A percentile compares a stretch with the other conserved stretches of the same genome.
Evolutionary conservation across 1,140 invertebrate genomes (phyloP).

Genomic region (Carcinoscorpius rotundicauda): DNA sequence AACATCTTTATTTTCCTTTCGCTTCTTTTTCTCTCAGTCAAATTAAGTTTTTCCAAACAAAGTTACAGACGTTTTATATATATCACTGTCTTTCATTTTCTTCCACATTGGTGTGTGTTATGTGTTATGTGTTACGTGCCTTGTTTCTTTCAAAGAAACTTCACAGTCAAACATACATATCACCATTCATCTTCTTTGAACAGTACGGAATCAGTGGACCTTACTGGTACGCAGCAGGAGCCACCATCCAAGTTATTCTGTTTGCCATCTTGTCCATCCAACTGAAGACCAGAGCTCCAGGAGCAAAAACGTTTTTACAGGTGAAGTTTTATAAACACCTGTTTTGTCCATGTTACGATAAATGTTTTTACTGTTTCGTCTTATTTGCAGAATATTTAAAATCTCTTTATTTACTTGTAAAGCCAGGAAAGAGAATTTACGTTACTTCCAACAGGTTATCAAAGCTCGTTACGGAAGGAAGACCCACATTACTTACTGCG

Average conservation of each 20-base stretch:
- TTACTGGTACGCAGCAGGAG: conserved; percentile 37
- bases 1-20: no score
- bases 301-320: conserved; percentile 36
- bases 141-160: no score
- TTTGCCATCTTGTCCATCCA: conserved; percentile 35
- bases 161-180: no score
- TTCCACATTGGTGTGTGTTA: no score
- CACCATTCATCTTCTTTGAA: no score
- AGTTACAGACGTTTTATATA: no score
- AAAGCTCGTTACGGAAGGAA: conserved; percentile 30
- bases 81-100: no score
- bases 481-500: conserved; percentile 31
- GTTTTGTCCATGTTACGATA: not conserved
- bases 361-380: not conserved
- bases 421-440: not conserved
- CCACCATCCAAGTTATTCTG: conserved; percentile 34
- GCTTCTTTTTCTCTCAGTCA: no score
- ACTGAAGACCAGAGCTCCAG: conserved; percentile 33
- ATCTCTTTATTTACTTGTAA: no score
- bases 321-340: conserved; percentile 20
- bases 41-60: no score
- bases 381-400: no score
- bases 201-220: conserved; percentile 36
- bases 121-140: no score
- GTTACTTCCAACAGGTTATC: conserved; percentile 31